These are phyloP conservation scores for Brachionus calyciflorus DNA, from an alignment of 1,140 invertebrate genomes.

Conservation along the genomic window DNA sequence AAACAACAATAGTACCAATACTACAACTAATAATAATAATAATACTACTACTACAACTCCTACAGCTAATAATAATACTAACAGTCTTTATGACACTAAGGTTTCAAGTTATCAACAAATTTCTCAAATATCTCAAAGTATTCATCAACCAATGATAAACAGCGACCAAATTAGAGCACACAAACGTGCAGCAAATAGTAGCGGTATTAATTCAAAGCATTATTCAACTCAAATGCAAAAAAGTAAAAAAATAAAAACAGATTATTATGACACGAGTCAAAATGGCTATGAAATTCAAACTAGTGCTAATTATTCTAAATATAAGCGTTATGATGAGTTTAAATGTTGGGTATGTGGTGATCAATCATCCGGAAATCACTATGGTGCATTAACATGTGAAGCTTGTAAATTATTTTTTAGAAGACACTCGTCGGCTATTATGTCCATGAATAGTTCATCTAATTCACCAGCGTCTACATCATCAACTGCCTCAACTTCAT, in stretches of 20 bases:
- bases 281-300: background rate
- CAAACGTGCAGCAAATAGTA: background rate
- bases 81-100: too few relatives aligned
- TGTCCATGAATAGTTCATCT: conserved; percentile 21
- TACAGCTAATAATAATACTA: too few relatives aligned
- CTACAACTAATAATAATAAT: too few relatives aligned
- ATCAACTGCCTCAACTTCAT: background rate
- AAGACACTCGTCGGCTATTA: conserved; percentile 39
- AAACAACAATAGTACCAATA: background rate
- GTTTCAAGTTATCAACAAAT: too few relatives aligned
- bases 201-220: background rate
- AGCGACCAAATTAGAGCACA: background rate
- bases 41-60: too few relatives aligned
- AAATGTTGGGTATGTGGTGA: conserved; percentile 63
- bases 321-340: conserved; percentile 37
- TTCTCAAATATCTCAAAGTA: background rate
- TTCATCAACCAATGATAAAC: background rate
- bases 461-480: background rate
- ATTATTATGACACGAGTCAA: background rate
- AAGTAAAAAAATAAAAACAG: background rate
- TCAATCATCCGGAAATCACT: conserved; percentile 62
- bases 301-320: background rate
- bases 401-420: conserved; percentile 55
- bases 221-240: background rate
- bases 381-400: conserved; percentile 63